Evolutionary conservation across 2,113 vertebrate species (phyloP), one percentile per base, ranked within the genome.

Genomic region (Dasypus novemcinctus): DNA sequence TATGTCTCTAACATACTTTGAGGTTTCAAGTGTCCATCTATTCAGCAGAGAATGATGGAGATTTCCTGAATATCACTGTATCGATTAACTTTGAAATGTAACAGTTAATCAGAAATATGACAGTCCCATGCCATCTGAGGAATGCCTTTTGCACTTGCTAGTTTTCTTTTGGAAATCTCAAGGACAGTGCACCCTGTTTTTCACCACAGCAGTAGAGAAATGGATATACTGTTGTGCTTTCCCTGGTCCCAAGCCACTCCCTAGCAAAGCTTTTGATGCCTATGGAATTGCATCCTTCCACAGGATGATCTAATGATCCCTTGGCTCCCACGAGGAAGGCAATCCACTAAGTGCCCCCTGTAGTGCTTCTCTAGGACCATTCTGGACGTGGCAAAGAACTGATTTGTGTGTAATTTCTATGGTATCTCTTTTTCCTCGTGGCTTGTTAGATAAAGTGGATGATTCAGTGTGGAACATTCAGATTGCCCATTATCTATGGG

Each of bases 401-500:
- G 66, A 41, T 43, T 92, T 23, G 78, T 8, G 4, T 93, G 59
- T 93, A 66, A 86, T 88, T 94, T 83, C 75, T 61, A 15, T 95
- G 90, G 31, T 29, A 8, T 93, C 18, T 84, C 86, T 96, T 33
- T 33, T 15, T n/a, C 52, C 87, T 68, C 11, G 18, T 89, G 69
- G 17, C 1, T 91, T 94, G 91, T 43, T 97, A 99, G 99, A 99
- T 98, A 99, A 99, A 98, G 99, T 99, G 88, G 97, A 99, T 3
- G 99, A 99, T 97, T 99, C 99, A 1, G 76, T 98, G 92, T 99
- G 98, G 98, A 98, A 97, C 46, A 93, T 98, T 85, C 99, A 99
- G 97, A 99, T 99, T 99, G 46, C 99, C 99, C 4, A 92, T 90
- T 95, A 98, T 99, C 71, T 99, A 99, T 83, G 98, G 98, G 96